Evolutionary conservation across 2,113 vertebrate species (phyloP).

Genomic region (Pholis gunnellus): DNA sequence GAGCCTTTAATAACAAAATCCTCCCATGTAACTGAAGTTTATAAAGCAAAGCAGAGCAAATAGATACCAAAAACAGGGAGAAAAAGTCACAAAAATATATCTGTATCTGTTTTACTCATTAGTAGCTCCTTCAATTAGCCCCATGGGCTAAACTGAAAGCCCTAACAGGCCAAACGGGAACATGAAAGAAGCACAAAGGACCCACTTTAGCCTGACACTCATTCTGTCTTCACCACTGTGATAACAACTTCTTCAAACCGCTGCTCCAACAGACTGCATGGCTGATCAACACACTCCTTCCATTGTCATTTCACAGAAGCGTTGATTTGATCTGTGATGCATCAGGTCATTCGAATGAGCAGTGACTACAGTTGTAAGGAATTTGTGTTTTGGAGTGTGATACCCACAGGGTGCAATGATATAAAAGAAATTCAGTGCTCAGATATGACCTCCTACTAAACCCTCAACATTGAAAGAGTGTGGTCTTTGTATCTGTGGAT

Average conservation of each 20-base stretch:
- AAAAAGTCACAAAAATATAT: slow-evolving; percentile 15
- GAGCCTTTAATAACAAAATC: not conserved
- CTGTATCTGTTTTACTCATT: slow-evolving; percentile 51
- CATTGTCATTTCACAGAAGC: slow-evolving; percentile 76
- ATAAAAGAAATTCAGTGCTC: slow-evolving; percentile 70
- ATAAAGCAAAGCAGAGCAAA: not conserved
- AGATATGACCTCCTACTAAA: slow-evolving; percentile 72
- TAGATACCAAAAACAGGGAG: not conserved
- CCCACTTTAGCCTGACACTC: slow-evolving; percentile 48
- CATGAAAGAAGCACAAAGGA: slow-evolving; percentile 68
- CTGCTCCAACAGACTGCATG: slow-evolving; percentile 38
- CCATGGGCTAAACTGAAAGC: slow-evolving; percentile 54
- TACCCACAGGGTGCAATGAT: slow-evolving; percentile 69
- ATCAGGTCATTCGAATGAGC: slow-evolving; percentile 68
- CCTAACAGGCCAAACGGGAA: slow-evolving; percentile 55
- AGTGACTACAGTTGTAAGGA: slow-evolving; percentile 71
- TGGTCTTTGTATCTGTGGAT: slow-evolving; percentile 63
- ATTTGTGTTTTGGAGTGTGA: slow-evolving; percentile 72
- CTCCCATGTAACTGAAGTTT: not conserved
- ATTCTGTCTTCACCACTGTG: slow-evolving; percentile 58
- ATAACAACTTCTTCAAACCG: slow-evolving; percentile 63
- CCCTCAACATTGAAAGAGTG: slow-evolving; percentile 63
- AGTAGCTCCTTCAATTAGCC: slow-evolving; percentile 38
- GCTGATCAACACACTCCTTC: slow-evolving; percentile 74
- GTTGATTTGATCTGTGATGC: slow-evolving; percentile 76